Base-by-base conservation (phyloP, 2,113 vertebrate genomes). In the Etheostoma cragini region DNA sequence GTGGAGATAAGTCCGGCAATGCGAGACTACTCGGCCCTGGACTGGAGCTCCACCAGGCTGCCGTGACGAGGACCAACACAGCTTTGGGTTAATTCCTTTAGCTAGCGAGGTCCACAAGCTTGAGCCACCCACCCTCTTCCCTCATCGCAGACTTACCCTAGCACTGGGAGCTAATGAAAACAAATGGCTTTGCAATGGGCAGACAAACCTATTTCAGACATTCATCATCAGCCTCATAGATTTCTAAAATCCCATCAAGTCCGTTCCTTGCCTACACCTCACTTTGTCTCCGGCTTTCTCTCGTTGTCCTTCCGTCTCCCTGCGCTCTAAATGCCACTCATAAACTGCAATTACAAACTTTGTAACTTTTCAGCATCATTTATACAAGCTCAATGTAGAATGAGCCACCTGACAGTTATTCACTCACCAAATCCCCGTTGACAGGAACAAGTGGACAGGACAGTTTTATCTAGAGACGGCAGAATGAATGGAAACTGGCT, bases 191-290 rank as follows among this genome's bases (percentile, higher is more conserved):
- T 94, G 93, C 91, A 95, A 92, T 88, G 87, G 87, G 90, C 87
- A 94, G 91, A 94, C 94, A 94, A 95, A 93, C 92, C 93, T 92
- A 94, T 95, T 95, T 94, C 92, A 93, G 89, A 93, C 94, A 95
- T 96, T 95, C 91, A 95, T 96, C 94, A 94, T 90, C 89, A 90
- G 91, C 92, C 90, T 90, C 90, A 94, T 92, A 94, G 94, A 95
- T 94, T 93, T 94, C 93, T 83, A 91, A 94, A 94, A 94, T 94
- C 92, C 94, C 88, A 95, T 95, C 92, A 94, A 91, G 85, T 88
- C 88, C 69, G 88, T 94, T 94, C 93, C 91, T 84, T 84, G 87
- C 76, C 90, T 78, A 85, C 90, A 89, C 88, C 87, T 92, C 84
- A 82, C 89, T 82, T 49, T 87, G 74, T 91, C 91, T 91, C 86